A percentile compares a stretch with the other conserved stretches of the same genome.
Conservation (phyloP, 2,797 vertebrate genomes). For the Cyprinella venusta region DNA sequence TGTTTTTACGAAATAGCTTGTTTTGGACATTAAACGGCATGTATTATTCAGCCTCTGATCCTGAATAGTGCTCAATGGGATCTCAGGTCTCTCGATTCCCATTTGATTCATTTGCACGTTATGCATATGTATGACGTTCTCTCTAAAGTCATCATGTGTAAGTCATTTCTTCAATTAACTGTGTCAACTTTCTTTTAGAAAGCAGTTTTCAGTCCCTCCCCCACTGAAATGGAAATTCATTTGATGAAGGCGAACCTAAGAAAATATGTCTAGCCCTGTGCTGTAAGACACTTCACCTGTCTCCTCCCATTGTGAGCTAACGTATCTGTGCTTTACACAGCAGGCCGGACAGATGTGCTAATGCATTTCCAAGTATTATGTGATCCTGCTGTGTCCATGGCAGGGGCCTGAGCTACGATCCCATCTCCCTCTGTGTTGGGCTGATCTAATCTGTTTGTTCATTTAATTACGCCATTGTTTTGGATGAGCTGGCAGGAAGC, state of each 20-base stretch:
- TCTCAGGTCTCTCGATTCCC: neutral
- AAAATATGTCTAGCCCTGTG: neutral
- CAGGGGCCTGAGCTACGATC: conserved; percentile 66
- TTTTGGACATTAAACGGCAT: neutral
- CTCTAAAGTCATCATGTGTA: neutral
- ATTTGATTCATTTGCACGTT: neutral
- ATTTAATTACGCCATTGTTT: conserved; percentile 80
- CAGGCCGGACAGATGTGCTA: conserved; percentile 72
- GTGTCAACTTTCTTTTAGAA: neutral
- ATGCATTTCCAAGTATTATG: conserved; percentile 61
- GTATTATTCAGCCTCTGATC: neutral
- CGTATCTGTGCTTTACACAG: conserved; percentile 49
- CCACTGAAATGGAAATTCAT: neutral
- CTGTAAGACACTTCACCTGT: conserved; percentile 34
- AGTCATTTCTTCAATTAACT: neutral
- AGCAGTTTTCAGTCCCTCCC: neutral
- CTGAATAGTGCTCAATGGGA: neutral
- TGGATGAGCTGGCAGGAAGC: conserved; percentile 56
- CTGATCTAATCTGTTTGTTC: conserved; percentile 79
- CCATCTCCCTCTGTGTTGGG: conserved; percentile 59
- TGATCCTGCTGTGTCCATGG: conserved; percentile 69
- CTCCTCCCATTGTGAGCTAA: conserved; percentile 14
- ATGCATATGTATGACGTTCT: neutral
- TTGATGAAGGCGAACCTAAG: conserved; percentile 1
- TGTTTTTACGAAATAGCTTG: neutral